phyloP scores from a whole-genome alignment of 2,113 vertebrate species.

The Anas platyrhynchos region DNA sequence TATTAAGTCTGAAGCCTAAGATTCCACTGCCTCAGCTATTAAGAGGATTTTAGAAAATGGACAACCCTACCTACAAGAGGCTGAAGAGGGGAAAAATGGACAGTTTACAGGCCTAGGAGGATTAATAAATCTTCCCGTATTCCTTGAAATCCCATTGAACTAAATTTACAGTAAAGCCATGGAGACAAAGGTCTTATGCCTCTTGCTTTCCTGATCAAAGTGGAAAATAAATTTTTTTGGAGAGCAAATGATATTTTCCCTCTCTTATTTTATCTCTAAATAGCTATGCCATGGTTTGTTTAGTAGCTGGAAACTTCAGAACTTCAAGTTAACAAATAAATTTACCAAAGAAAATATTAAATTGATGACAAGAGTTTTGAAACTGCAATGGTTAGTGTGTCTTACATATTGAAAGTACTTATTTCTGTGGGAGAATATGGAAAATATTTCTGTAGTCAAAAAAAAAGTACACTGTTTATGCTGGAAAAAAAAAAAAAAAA shows the following conservation, averaged over 20 bases:
- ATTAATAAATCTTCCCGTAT: conserved; percentile 77
- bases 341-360: not conserved
- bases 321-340: not conserved
- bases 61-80: conserved; percentile 32
- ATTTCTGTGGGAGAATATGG: not conserved
- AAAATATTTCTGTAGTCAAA: not conserved
- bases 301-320: not conserved
- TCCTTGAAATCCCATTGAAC: conserved; percentile 80
- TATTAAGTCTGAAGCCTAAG: conserved; percentile 54
- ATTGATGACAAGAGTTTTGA: not conserved
- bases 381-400: not conserved
- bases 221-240: conserved; percentile 1
- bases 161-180: conserved; percentile 70
- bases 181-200: conserved; percentile 63
- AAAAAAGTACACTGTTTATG: not conserved
- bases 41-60: conserved; percentile 61
- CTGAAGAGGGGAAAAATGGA: conserved; percentile 67
- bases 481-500: not conserved
- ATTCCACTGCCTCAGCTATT: conserved; percentile 69
- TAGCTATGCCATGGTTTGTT: not conserved
- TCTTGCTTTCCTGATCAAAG: conserved; percentile 71
- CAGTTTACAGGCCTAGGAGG: conserved; percentile 66
- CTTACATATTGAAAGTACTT: not conserved
- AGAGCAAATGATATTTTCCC: not conserved
- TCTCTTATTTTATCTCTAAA: conserved; percentile 7